Evolutionary conservation across 2,888 invertebrate species (phyloP).

Genomic region (Nomada ruficornis): DNA sequence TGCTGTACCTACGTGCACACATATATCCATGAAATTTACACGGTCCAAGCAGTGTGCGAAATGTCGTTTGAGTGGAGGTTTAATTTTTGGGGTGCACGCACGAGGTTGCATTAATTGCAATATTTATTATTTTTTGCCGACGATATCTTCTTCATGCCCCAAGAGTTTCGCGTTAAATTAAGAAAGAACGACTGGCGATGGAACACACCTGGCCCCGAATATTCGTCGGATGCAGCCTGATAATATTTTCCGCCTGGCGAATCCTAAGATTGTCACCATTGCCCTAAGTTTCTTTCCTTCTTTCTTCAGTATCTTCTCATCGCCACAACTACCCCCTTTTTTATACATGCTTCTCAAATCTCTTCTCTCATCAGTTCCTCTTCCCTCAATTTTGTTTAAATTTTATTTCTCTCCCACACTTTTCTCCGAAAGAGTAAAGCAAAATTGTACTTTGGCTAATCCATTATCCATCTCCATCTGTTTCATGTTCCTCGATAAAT

Average conservation of each 20-base stretch:
- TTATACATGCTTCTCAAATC: not conserved
- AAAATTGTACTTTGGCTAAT: not conserved
- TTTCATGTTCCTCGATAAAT: not conserved
- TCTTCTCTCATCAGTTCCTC: not conserved
- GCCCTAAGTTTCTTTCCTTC: not conserved
- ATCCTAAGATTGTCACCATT: not conserved
- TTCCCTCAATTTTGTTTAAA: not conserved
- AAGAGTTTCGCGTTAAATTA: not conserved
- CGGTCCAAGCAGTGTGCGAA: not conserved
- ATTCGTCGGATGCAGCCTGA: slow-evolving; percentile 14
- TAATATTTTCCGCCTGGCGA: slow-evolving; percentile 17
- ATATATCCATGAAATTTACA: slow-evolving; percentile 25
- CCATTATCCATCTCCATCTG: not conserved
- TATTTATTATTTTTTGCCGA: not conserved
- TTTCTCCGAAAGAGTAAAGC: not conserved
- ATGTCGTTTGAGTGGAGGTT: not conserved
- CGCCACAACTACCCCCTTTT: not conserved
- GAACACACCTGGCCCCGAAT: slow-evolving; percentile 18
- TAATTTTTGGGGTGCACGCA: not conserved
- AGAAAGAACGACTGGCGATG: slow-evolving; percentile 24
- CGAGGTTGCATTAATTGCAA: not conserved
- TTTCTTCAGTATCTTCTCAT: not conserved
- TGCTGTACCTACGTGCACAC: slow-evolving; percentile 36
- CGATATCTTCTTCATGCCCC: too few species aligned
- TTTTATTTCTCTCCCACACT: not conserved